Evolutionary conservation across 2,797 vertebrate species (phyloP).

Genomic region (Squalus acanthias): DNA sequence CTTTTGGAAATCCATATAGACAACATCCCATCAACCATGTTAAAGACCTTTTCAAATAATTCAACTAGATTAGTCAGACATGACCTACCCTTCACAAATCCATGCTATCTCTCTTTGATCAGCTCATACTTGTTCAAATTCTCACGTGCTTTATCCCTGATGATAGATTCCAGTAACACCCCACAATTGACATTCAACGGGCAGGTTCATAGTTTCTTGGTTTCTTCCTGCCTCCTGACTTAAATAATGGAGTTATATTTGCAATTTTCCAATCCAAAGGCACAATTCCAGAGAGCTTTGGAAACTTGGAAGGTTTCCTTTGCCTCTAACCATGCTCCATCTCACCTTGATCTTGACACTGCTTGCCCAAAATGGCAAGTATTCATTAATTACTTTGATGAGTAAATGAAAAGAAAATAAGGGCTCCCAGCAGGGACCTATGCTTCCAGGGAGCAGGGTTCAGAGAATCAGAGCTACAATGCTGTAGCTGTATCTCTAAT

Average conservation of each 20-base stretch:
- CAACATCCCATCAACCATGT: too few species aligned
- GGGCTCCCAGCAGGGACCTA: background rate
- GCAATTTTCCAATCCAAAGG: background rate
- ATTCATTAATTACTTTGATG: background rate
- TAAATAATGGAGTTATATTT: too few species aligned
- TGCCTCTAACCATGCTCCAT: background rate
- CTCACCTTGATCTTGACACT: background rate
- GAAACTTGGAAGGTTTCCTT: background rate
- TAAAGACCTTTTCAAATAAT: background rate
- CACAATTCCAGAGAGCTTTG: background rate
- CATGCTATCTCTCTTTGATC: background rate
- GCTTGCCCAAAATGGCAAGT: background rate
- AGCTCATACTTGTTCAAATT: too few species aligned
- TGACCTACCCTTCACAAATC: background rate
- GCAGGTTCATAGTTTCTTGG: background rate
- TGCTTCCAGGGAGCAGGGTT: background rate
- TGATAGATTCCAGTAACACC: background rate
- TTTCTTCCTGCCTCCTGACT: background rate
- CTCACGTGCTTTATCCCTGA: background rate
- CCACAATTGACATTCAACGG: background rate
- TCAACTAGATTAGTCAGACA: background rate
- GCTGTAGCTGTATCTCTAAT: background rate
- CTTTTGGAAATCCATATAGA: too few species aligned
- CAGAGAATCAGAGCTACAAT: background rate
- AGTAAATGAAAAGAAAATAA: background rate